phyloP scores from a whole-genome alignment of 1,140 invertebrate genomes.

The Drosophila equinoxialis region DNA sequence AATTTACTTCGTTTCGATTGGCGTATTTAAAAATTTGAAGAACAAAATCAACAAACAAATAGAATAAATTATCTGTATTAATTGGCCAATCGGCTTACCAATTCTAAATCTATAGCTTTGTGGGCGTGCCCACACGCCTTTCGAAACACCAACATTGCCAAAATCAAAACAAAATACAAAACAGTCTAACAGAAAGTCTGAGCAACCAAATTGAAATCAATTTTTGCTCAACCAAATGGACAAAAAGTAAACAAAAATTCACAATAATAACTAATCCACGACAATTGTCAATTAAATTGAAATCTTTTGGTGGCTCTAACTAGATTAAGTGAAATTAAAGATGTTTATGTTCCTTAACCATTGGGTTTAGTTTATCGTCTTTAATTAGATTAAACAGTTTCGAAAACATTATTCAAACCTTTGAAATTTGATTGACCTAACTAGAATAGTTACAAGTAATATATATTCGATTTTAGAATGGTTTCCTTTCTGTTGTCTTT shows the following conservation, averaged over 20 bases:
- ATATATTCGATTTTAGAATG: no score
- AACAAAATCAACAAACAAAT: constrained; percentile 9
- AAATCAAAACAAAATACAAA: constrained; percentile 21
- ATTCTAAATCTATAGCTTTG: constrained; percentile 13
- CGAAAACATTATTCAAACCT: no score
- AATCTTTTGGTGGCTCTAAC: neutral
- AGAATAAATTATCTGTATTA: constrained; percentile 42
- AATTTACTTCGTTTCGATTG: constrained; percentile 61
- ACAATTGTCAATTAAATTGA: no score
- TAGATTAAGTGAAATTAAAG: no score
- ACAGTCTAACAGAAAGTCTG: constrained; percentile 21
- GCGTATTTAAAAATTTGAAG: constrained; percentile 45
- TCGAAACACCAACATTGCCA: constrained; percentile 54
- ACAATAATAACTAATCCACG: constrained; percentile 36
- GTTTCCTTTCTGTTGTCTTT: constrained; percentile 22
- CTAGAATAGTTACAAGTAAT: no score
- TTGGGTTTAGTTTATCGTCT: no score
- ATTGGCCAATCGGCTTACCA: constrained; percentile 19
- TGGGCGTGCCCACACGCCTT: constrained; percentile 37
- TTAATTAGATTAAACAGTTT: no score
- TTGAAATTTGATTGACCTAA: no score
- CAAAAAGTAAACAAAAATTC: constrained; percentile 21
- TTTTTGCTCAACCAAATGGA: no score
- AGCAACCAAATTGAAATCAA: neutral
- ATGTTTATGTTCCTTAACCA: no score